Evolutionary conservation across 2,888 invertebrate genomes (phyloP).

Genomic region (Heliconius cydno): DNA sequence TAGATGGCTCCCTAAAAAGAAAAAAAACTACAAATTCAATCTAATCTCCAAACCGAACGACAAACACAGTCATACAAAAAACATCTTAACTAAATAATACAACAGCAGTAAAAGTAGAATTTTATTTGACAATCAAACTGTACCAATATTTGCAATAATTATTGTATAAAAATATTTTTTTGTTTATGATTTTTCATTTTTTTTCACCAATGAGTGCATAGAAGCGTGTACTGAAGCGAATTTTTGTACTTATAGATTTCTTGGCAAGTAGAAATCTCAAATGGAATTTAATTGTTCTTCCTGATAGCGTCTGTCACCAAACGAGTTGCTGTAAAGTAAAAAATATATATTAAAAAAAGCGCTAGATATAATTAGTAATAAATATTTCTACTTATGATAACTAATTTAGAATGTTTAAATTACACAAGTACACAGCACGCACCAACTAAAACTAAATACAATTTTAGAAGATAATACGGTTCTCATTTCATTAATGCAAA

Average conservation of each 20-base stretch:
- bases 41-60: slow-evolving; percentile 45
- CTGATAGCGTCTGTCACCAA: slow-evolving; percentile 68
- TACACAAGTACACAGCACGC: not conserved
- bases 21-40: slow-evolving; percentile 60
- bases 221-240: slow-evolving; percentile 53
- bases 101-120: slow-evolving; percentile 22
- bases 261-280: slow-evolving; percentile 46
- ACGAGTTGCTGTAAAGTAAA: slow-evolving; percentile 68
- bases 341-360: slow-evolving; percentile 27
- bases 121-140: slow-evolving; percentile 28
- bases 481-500: not conserved
- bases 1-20: slow-evolving; percentile 9
- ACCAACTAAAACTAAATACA: not conserved
- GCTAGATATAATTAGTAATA: not conserved
- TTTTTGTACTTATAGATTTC: slow-evolving; percentile 60
- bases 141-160: slow-evolving; percentile 13
- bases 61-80: slow-evolving; percentile 43
- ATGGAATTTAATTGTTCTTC: slow-evolving; percentile 65
- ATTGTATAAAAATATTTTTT: slow-evolving; percentile 42
- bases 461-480: not conserved
- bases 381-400: not conserved
- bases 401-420: not conserved
- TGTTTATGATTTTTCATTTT: slow-evolving; percentile 38
- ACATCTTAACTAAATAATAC: slow-evolving; percentile 55
- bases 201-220: slow-evolving; percentile 47